Evolutionary conservation across 2,113 vertebrate species (phyloP).

Genomic region (Telmatochromis brichardi): DNA sequence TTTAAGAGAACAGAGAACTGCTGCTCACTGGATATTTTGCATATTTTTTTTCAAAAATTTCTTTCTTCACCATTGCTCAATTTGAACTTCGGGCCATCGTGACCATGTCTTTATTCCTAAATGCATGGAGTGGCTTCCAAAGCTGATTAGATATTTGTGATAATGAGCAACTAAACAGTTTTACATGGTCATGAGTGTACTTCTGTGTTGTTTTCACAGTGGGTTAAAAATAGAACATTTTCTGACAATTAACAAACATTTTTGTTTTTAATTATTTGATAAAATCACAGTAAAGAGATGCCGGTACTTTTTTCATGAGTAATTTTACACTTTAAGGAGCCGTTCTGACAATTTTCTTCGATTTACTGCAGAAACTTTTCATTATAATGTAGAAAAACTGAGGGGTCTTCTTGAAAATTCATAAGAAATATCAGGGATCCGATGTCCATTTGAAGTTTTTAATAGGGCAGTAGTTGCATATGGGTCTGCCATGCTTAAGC

Average conservation of each 20-base stretch:
- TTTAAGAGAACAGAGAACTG: not conserved
- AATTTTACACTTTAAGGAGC: not conserved
- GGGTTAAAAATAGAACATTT: not conserved
- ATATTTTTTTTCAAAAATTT: not conserved
- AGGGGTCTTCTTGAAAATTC: not conserved
- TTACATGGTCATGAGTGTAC: not conserved
- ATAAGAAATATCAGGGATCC: not conserved
- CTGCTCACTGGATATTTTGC: not conserved
- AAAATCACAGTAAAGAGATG: not conserved
- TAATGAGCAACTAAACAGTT: not conserved
- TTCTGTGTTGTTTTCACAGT: not conserved
- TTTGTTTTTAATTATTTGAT: not conserved
- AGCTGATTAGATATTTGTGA: not conserved
- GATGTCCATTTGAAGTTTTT: not conserved
- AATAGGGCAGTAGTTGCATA: not conserved
- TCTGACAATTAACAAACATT: not conserved
- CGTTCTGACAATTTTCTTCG: not conserved
- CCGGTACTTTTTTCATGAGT: not conserved
- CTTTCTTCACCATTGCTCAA: not conserved
- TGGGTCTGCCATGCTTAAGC: accelerated
- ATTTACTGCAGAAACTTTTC: not conserved
- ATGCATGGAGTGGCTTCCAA: not conserved
- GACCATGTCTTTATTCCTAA: not conserved
- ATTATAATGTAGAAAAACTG: not conserved
- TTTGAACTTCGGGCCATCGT: accelerated